Conservation (phyloP, 2,113 vertebrate genomes). For the Saguinus midas region DNA sequence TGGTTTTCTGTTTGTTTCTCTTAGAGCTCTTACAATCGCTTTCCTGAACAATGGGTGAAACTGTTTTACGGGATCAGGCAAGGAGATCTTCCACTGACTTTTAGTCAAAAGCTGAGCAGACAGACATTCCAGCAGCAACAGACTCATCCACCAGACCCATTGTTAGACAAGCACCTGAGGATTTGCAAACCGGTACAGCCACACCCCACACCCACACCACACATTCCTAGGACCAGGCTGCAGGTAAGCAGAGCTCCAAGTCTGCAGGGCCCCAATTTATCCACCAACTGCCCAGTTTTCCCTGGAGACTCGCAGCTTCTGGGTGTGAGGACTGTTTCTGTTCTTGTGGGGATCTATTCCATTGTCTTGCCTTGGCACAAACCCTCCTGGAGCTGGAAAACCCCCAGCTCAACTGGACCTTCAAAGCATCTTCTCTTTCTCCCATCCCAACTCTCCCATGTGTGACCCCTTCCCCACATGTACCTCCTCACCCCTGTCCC, state of each 20-base stretch:
- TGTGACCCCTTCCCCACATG: neutral
- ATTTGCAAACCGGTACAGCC: too few species aligned
- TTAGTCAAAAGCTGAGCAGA: neutral
- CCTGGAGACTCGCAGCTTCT: neutral
- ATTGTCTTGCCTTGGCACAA: neutral
- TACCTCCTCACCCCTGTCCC: neutral
- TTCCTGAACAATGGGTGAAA: neutral
- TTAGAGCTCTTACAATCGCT: neutral
- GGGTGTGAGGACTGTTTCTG: neutral
- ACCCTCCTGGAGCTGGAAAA: neutral
- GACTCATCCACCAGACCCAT: neutral
- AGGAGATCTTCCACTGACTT: neutral
- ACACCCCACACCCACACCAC: rapidly evolving
- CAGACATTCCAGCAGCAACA: neutral
- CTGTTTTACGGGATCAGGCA: neutral
- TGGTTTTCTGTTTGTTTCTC: constrained; percentile 22
- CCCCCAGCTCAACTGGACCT: neutral
- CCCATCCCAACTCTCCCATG: neutral
- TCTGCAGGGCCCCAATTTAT: rapidly evolving
- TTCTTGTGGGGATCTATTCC: neutral
- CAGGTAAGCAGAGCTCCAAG: rapidly evolving
- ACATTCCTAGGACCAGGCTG: rapidly evolving
- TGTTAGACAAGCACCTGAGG: rapidly evolving
- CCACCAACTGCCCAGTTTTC: neutral
- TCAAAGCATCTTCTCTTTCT: neutral